Evolutionary conservation across 2,797 vertebrate genomes (phyloP), one percentile per base, ranked within the genome.

Genomic region (Acrossocheilus fasciatus): DNA sequence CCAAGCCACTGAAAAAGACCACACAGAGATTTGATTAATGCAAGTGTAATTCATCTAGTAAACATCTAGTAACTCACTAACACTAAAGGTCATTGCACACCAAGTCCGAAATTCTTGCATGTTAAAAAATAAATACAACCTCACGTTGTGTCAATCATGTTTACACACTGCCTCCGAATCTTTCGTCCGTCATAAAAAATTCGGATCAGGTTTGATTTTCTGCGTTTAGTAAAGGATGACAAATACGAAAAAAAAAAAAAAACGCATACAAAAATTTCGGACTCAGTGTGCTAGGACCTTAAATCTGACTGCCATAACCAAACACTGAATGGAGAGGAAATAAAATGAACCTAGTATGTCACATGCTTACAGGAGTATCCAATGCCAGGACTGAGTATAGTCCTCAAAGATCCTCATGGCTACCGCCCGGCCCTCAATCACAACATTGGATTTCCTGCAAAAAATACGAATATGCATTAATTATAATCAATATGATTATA

Each of bases 391-490:
- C 41, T 96, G 96, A 0, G 98, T 99, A 92, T 98, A 99, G 86
- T 99, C 98, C 90, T 99, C 97, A 85, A 99, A 99, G 90, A 99
- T 97, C 92, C 96, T 96, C 98, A 99, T 98, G 89, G 97, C 97
- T 87, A 98, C 93, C 78, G 98, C 96, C 2, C 97, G 94, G 1
- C 96, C 92, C 89, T 99, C 97, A 82, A 97, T 92, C 2, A 96
- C 95, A 45, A 96, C 76, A 7, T 98, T 99, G 41, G 98, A 98
- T 78, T 96, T 97, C 86, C 98, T 99, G 91, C 34, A 36, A 88
- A 0, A 81, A 86, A 30, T 10, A 26, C 12, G 10, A 20, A 68
- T 30, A n/a, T 64, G 20, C 15, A 47, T 52, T 18, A 18, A 62
- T n/a, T 64, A 47, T 36, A 11, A 82, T 80, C 17, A 39, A 50